Conservation (phyloP, 2,113 vertebrate genomes). For the Rhipidura dahli region DNA sequence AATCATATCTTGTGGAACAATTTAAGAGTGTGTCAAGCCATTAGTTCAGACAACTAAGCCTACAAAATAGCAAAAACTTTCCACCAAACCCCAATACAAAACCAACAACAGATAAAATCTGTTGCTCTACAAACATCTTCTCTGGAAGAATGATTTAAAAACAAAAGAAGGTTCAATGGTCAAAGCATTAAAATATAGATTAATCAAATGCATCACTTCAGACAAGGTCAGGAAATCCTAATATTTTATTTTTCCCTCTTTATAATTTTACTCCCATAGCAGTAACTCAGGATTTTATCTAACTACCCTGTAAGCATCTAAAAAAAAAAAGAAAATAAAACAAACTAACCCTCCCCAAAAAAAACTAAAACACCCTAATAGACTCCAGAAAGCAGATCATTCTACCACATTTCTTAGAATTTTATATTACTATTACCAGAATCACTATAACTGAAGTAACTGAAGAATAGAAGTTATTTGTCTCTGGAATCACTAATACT, state of each 20-base stretch:
- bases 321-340: neutral
- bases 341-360: fast-evolving
- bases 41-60: neutral
- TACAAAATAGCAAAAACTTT: neutral
- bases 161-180: neutral
- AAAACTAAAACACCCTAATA: fast-evolving
- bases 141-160: neutral
- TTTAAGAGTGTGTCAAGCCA: neutral
- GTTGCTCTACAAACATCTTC: neutral
- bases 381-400: neutral
- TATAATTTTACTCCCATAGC: neutral
- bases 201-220: neutral
- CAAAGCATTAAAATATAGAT: neutral
- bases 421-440: neutral
- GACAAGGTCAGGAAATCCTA: neutral
- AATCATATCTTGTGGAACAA: neutral
- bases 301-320: neutral
- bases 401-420: neutral
- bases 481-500: neutral
- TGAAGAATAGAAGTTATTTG: neutral
- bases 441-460: neutral
- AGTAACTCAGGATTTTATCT: neutral
- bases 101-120: neutral
- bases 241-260: neutral
- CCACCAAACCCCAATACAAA: neutral